phyloP scores from a whole-genome alignment of 64 coral and sea anemone genomes.

The Porites lutea region DNA sequence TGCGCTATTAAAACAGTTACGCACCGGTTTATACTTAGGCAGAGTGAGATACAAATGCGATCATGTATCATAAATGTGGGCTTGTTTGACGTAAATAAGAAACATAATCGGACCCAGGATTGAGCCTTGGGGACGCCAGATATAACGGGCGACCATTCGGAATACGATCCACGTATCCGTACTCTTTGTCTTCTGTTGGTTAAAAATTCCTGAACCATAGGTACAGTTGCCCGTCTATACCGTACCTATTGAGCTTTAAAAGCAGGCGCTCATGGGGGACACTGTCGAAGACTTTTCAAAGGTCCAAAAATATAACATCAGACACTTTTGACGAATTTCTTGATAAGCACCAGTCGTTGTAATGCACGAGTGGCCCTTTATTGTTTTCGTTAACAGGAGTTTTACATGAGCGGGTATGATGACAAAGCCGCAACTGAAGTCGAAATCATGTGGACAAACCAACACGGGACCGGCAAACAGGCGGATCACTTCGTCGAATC shows the following conservation, averaged over 20 bases:
- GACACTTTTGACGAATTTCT: neutral
- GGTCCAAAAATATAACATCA: neutral
- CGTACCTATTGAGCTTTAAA: too few species aligned
- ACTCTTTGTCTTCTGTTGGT: too few species aligned
- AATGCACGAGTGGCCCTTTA: neutral
- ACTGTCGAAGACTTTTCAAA: too few species aligned
- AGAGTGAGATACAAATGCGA: slow-evolving; percentile 1
- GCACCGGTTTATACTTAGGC: neutral
- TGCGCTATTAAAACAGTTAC: neutral
- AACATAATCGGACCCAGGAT: neutral
- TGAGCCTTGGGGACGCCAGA: neutral
- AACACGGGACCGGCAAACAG: neutral
- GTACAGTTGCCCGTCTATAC: too few species aligned
- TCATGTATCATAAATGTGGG: slow-evolving; percentile 9
- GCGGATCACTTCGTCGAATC: neutral
- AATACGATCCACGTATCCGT: neutral
- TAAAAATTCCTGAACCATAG: too few species aligned
- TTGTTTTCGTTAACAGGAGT: slow-evolving; percentile 1
- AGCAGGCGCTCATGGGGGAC: too few species aligned
- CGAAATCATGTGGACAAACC: slow-evolving; percentile 20
- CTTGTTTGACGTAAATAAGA: neutral
- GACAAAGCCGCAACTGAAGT: neutral
- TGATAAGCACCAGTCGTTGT: neutral
- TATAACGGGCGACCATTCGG: neutral
- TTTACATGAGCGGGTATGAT: slow-evolving; percentile 19